These are phyloP conservation scores for Beaufortia kweichowensis DNA, from an alignment of 2,113 vertebrate species.

Conservation along the genomic window DNA sequence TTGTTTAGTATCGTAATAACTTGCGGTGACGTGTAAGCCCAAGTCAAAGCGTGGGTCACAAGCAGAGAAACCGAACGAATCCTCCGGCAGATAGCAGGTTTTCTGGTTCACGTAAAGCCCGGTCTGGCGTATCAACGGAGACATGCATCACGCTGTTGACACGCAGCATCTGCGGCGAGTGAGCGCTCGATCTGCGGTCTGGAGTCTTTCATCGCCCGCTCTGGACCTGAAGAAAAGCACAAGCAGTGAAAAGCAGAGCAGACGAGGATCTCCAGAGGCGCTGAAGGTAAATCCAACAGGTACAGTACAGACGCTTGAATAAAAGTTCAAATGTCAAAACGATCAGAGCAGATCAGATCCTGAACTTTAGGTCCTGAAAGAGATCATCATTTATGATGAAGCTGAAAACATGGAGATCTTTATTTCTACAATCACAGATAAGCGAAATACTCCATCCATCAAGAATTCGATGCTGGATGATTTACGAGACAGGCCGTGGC, in stretches of 20 bases:
- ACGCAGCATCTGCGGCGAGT: conserved; percentile 72
- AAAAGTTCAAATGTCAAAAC: neutral
- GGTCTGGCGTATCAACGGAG: conserved; percentile 71
- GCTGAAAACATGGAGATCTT: conserved; percentile 10
- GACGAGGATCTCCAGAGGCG: neutral
- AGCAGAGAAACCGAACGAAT: conserved; percentile 74
- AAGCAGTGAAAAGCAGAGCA: conserved; percentile 65
- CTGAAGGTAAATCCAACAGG: neutral
- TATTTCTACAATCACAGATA: conserved; percentile 19
- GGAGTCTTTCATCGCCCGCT: conserved; percentile 76
- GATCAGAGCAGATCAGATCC: no score
- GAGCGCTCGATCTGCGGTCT: conserved; percentile 59
- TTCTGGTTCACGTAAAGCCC: conserved; percentile 88
- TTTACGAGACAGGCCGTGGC: conserved; percentile 30
- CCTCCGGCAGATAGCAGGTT: conserved; percentile 84
- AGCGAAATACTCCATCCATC: conserved; percentile 57
- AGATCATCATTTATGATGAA: conserved; percentile 6
- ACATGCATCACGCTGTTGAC: conserved; percentile 77
- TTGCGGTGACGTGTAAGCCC: neutral
- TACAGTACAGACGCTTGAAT: neutral
- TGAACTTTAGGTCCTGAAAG: conserved; percentile 8
- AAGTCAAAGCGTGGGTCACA: conserved; percentile 1
- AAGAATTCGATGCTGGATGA: conserved; percentile 57
- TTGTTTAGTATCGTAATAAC: neutral
- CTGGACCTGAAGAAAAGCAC: conserved; percentile 55